These are phyloP conservation scores for Brachionus rotundiformis DNA, from an alignment of 1,140 invertebrate genomes.

Conservation along the genomic window DNA sequence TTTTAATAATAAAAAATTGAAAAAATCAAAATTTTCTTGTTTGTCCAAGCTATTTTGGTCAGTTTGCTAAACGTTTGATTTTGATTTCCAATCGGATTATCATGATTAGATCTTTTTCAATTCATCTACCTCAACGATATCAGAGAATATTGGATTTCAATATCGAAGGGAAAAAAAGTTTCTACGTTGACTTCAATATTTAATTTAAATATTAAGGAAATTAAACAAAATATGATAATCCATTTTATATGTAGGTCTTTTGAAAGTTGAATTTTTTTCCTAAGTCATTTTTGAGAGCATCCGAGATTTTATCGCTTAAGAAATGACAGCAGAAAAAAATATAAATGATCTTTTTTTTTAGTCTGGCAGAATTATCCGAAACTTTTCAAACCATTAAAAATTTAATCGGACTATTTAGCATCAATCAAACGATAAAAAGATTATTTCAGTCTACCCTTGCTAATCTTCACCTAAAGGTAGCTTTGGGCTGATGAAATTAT, in stretches of 20 bases:
- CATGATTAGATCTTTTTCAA: neutral
- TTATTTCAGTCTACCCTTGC: neutral
- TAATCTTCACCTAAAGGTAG: neutral
- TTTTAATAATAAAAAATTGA: conserved; percentile 5
- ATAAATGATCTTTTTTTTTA: neutral
- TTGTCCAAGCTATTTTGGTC: neutral
- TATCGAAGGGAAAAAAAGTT: conserved; percentile 20
- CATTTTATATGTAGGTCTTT: neutral
- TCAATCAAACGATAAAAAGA: neutral
- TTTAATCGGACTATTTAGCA: conserved; percentile 8
- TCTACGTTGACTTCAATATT: neutral
- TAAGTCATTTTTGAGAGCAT: neutral
- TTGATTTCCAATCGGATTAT: conserved; percentile 41
- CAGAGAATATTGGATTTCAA: conserved; percentile 44
- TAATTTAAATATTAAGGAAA: conserved; percentile 33
- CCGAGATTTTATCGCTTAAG: neutral
- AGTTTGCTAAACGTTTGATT: conserved; percentile 32
- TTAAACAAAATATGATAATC: conserved; percentile 32
- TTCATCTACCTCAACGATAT: neutral
- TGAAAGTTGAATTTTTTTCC: neutral
- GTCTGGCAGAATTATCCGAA: neutral
- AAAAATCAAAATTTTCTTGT: conserved; percentile 1
- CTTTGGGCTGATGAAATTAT: neutral
- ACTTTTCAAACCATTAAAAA: neutral
- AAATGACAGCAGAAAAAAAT: neutral